phyloP scores from a whole-genome alignment of 2,797 vertebrate species.

The Pseudochromis fuscus region DNA sequence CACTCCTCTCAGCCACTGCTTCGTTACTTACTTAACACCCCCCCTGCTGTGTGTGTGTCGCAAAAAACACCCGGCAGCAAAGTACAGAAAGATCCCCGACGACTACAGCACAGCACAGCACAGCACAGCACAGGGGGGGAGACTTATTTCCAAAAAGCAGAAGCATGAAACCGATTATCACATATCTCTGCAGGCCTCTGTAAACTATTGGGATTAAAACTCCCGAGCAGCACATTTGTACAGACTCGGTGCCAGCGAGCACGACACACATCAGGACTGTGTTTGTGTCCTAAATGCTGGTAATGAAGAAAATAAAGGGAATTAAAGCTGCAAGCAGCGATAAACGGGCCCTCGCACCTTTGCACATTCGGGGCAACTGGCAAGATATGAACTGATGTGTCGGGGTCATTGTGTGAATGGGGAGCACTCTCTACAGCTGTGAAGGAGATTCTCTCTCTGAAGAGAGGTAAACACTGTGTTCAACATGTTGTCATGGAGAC shows the following conservation, averaged over 20 bases:
- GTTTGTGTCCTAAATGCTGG: slow-evolving; percentile 26
- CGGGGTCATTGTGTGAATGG: no score
- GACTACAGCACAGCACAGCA: slow-evolving; percentile 5
- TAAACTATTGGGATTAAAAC: slow-evolving; percentile 35
- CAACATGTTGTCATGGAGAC: no score
- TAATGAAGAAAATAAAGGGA: slow-evolving; percentile 28
- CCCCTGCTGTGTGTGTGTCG: slow-evolving; percentile 35
- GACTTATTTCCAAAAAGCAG: slow-evolving; percentile 33
- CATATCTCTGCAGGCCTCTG: slow-evolving; percentile 37
- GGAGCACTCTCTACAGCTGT: no score
- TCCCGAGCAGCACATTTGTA: slow-evolving; percentile 21
- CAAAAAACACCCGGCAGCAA: slow-evolving; percentile 13
- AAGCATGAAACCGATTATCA: slow-evolving; percentile 53
- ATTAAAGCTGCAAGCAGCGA: no score
- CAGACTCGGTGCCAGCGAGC: slow-evolving; percentile 10
- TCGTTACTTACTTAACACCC: slow-evolving; percentile 23
- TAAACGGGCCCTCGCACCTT: no score
- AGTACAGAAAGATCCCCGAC: slow-evolving; percentile 32
- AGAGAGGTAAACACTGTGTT: no score
- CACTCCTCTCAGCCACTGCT: slow-evolving; percentile 44
- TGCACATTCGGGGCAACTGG: no score
- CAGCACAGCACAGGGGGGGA: no score
- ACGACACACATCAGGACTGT: not conserved
- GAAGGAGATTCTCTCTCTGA: no score
- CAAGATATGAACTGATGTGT: no score